Conservation (phyloP, 30 jellyfish, hydroid and myxozoan genomes). For the Cassiopea xamachana region DNA sequence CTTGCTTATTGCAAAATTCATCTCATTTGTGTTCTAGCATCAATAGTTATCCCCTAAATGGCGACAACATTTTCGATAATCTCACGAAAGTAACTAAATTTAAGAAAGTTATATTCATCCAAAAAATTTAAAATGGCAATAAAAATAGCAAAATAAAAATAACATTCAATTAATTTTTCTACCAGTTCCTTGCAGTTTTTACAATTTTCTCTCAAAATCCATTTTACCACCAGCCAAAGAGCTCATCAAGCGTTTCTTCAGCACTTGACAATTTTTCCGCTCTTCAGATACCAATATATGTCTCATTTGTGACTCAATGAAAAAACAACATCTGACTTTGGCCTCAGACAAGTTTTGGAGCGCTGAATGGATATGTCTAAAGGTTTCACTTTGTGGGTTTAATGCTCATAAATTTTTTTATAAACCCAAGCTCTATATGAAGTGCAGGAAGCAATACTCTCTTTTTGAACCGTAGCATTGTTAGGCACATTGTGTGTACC, state of each 20-base stretch:
- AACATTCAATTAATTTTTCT: not conserved
- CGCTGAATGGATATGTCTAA: slow-evolving; percentile 9
- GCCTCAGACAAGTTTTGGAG: slow-evolving; percentile 26
- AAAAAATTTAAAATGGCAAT: not conserved
- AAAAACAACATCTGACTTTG: not conserved
- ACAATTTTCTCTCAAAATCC: not conserved
- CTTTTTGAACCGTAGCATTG: slow-evolving; percentile 32
- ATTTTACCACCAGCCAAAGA: not conserved
- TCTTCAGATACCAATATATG: not conserved
- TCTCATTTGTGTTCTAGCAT: not conserved
- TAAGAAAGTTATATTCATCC: not conserved
- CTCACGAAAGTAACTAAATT: not conserved
- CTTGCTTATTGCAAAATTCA: not conserved
- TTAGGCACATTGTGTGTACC: slow-evolving; percentile 31
- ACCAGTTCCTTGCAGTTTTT: not conserved
- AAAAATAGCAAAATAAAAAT: not conserved
- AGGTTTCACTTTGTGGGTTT: slow-evolving; percentile 20
- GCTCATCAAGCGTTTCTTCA: not conserved
- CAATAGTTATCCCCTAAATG: not conserved
- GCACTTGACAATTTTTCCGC: not conserved
- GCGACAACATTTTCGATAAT: not conserved
- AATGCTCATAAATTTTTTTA: slow-evolving; percentile 14
- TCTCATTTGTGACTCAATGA: slow-evolving; percentile 1
- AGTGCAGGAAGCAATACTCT: slow-evolving; percentile 35
- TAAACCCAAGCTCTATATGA: slow-evolving; percentile 26